Conservation (phyloP, 2,113 vertebrate genomes). For the Actenoides hombroni region DNA sequence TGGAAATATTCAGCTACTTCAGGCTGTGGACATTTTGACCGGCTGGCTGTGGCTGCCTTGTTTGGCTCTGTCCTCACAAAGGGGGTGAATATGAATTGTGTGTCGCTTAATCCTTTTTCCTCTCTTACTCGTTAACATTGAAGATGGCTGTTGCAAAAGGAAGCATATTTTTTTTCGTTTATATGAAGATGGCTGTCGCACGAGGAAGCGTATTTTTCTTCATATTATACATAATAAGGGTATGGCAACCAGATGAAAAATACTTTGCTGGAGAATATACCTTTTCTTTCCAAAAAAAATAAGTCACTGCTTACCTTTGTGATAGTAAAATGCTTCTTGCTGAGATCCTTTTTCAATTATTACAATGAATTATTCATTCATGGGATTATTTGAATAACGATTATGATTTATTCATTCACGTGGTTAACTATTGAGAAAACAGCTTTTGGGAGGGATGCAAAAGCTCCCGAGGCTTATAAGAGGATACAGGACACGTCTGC, state of each 20-base stretch:
- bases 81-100: background rate
- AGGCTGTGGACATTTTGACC: background rate
- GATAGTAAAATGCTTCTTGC: background rate
- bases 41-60: background rate
- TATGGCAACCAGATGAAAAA: background rate
- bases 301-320: background rate
- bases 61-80: background rate
- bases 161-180: background rate
- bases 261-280: background rate
- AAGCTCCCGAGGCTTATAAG: background rate
- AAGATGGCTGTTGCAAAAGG: constrained; percentile 6
- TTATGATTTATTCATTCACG: constrained; percentile 6
- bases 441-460: background rate
- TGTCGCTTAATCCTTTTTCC: background rate
- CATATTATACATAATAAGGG: background rate
- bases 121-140: background rate
- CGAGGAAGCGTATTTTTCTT: background rate
- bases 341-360: background rate
- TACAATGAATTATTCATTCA: constrained; percentile 45
- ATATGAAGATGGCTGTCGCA: background rate
- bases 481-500: background rate
- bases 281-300: background rate
- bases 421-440: background rate
- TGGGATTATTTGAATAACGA: background rate
- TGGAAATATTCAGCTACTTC: background rate